Base-by-base conservation (phyloP, 1,140 invertebrate species). In the Agrilus planipennis region DNA sequence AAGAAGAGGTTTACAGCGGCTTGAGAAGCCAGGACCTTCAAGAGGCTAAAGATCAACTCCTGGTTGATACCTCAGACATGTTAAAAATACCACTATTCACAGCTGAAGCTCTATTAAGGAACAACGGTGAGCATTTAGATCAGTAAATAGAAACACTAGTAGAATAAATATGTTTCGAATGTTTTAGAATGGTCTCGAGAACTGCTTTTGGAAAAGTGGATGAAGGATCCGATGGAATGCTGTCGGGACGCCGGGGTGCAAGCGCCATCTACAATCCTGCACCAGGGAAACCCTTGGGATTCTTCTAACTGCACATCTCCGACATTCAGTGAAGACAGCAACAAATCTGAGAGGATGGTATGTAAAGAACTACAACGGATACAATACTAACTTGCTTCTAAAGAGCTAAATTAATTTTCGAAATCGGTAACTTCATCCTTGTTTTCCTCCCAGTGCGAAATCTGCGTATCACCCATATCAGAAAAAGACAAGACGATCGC, bases 121-220 rank as follows among this genome's bases (percentile, higher is more conserved):
- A 80, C 53, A 75, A 81, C 62, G 77, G 79, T 80, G 63, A 53
- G 49, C 39, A 7, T 6, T 10, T 35, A 20, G n/a, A 6, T 40
- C 21, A 29, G 5, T 38, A n/a, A n/a, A n/a, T n/a, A 22, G 4
- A 7, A 17, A 7, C 25, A 3, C 9, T 5, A 23, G 17, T 23
- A 7, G 7, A 38, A 23, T 23, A 14, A 38, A 38, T 14, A n/a
- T 23, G 7, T 38, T 4, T 12, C 12, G 12, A 16, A 31, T n/a
- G n/a, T n/a, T n/a, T n/a, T 52, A 81, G 80, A 82, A 67, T 84
- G 80, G 80, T 83, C 79, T 25, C 59, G 77, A 49, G 77, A 81
- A 53, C 60, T 70, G 21, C 56, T 83, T 18, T 57, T 81, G 25
- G 79, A 82, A 54, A 70, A 76, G 38, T 83, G 80, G 80, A 79